Conservation (phyloP, 2,888 invertebrate genomes). For the Drosophila paranaensis region DNA sequence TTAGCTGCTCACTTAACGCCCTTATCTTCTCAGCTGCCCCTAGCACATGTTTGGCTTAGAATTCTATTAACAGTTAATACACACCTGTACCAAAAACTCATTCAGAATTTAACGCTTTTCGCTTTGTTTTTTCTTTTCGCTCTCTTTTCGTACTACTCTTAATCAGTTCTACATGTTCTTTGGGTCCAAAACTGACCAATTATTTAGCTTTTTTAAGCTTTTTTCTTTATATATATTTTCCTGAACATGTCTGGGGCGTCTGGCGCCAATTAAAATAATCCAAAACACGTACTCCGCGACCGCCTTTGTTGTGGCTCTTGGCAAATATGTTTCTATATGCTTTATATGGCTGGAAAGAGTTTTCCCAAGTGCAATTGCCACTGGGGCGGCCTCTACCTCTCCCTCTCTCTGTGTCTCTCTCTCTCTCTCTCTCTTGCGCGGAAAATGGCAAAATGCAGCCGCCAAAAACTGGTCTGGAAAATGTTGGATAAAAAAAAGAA, state of each 20-base stretch:
- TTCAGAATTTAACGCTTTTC: neutral
- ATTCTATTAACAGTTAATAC: slow-evolving; percentile 1
- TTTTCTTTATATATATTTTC: neutral
- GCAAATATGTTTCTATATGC: slow-evolving; percentile 22
- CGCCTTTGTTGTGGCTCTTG: slow-evolving; percentile 55
- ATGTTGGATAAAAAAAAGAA: slow-evolving; percentile 42
- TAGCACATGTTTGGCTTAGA: neutral
- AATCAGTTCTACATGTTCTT: slow-evolving; percentile 42
- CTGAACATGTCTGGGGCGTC: slow-evolving; percentile 31
- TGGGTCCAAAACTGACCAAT: slow-evolving; percentile 37
- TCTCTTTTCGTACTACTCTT: neutral
- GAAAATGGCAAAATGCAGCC: slow-evolving; percentile 76
- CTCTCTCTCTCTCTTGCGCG: slow-evolving; percentile 50
- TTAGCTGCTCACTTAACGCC: neutral
- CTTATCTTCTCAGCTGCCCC: neutral
- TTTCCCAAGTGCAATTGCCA: slow-evolving; percentile 62
- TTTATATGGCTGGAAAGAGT: slow-evolving; percentile 53
- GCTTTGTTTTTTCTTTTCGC: slow-evolving; percentile 17
- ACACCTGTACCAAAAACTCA: slow-evolving; percentile 5
- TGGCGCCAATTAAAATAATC: slow-evolving; percentile 69
- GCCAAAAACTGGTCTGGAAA: slow-evolving; percentile 77
- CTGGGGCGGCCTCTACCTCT: slow-evolving; percentile 44
- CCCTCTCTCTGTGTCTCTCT: slow-evolving; percentile 22
- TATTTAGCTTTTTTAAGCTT: slow-evolving; percentile 4
- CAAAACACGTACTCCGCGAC: slow-evolving; percentile 70